Evolutionary conservation across 2,888 invertebrate species (phyloP).

Genomic region (Pristionchus japonicus): DNA sequence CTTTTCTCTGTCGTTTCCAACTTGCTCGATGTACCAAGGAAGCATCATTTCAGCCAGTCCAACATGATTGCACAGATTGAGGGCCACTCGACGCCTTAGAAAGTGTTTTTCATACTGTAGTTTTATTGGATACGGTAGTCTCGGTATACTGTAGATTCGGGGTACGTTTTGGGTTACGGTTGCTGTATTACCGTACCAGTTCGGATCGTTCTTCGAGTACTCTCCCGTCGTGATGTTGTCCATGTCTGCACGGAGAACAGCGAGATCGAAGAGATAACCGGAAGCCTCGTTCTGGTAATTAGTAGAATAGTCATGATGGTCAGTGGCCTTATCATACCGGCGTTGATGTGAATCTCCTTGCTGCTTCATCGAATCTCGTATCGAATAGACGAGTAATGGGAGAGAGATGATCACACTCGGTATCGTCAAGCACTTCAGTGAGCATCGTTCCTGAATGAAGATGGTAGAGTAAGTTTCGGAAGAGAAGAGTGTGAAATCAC

Average conservation of each 20-base stretch:
- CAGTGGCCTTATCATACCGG: neutral
- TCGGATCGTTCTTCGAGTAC: neutral
- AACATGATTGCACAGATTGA: neutral
- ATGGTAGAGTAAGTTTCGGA: too few relatives aligned
- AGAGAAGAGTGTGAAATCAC: neutral
- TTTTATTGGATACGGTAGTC: too few relatives aligned
- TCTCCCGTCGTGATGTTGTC: neutral
- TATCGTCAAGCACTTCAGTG: too few relatives aligned
- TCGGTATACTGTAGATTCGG: too few relatives aligned
- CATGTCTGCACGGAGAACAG: neutral
- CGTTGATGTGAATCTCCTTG: neutral
- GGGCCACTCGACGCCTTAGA: neutral
- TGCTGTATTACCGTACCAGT: neutral
- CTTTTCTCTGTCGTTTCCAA: neutral
- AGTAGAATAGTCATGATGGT: neutral
- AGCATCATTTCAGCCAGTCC: neutral
- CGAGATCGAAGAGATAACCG: neutral
- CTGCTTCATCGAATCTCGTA: neutral
- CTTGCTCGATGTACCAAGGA: neutral
- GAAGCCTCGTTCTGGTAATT: neutral
- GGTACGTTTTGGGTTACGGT: too few relatives aligned
- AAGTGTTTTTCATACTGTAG: too few relatives aligned
- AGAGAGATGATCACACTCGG: neutral
- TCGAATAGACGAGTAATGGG: neutral
- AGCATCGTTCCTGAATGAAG: too few relatives aligned